Percentiles rank a stretch among this genome's conserved stretches.
Evolutionary conservation across 2,797 vertebrate genomes (phyloP).

Genomic region (Phyllotis vaccarum): DNA sequence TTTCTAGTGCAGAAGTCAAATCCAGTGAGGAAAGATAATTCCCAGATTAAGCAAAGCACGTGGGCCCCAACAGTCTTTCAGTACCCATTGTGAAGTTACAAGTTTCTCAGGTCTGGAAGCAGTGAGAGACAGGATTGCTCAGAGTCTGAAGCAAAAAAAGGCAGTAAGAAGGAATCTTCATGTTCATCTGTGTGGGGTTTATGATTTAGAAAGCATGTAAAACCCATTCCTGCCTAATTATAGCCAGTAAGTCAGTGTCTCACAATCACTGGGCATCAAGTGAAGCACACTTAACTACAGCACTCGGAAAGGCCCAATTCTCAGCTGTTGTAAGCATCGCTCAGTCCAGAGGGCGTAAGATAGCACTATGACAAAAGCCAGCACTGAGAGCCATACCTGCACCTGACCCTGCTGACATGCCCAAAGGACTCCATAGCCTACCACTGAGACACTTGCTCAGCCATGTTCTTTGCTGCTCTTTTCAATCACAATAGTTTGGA

Average conservation of each 20-base stretch:
- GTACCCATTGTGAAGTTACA: neutral
- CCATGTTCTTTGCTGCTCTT: neutral
- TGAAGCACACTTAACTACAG: neutral
- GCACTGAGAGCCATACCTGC: rapidly evolving
- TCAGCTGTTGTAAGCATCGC: neutral
- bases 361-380: neutral
- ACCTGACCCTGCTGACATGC: neutral
- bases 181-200: neutral
- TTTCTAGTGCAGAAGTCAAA: conserved; percentile 3
- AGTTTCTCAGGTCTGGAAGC: neutral
- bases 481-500: neutral
- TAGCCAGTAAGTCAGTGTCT: neutral
- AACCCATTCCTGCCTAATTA: neutral
- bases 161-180: neutral
- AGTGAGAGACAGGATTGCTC: rapidly evolving
- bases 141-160: neutral
- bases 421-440: neutral
- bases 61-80: neutral
- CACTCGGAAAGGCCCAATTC: neutral
- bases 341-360: neutral
- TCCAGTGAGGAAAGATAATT: neutral
- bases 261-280: neutral
- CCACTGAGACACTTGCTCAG: neutral
- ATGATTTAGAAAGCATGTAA: neutral
- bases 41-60: neutral